Conservation (phyloP, 2,888 invertebrate species). For the Prosopocoilus inquinatus region DNA sequence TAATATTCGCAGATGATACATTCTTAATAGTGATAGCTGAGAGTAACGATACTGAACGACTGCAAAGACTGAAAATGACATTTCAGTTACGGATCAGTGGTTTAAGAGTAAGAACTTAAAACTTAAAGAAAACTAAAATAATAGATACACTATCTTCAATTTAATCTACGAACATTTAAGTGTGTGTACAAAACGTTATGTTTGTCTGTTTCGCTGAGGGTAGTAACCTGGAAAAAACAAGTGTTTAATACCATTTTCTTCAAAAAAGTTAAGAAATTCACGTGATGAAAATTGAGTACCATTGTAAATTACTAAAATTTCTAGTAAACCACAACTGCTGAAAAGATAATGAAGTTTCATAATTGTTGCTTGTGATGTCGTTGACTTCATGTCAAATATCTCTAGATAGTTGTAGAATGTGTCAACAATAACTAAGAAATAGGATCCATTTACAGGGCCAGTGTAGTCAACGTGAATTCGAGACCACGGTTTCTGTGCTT, state of each 20-base stretch:
- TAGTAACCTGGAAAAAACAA: constrained; percentile 22
- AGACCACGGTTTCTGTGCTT: constrained; percentile 35
- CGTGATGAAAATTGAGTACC: constrained; percentile 25
- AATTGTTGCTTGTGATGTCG: constrained; percentile 4
- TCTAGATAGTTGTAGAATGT: constrained; percentile 38
- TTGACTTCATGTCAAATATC: not conserved
- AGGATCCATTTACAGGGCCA: constrained; percentile 37
- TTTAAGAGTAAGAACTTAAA: too few species aligned
- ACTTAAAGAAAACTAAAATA: too few species aligned
- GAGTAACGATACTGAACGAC: too few species aligned
- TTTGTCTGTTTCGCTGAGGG: constrained; percentile 28
- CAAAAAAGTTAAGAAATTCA: constrained; percentile 25
- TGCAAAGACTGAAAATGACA: too few species aligned
- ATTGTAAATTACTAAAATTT: constrained; percentile 27
- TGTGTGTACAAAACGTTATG: constrained; percentile 22
- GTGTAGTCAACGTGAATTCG: constrained; percentile 47
- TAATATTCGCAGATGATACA: too few species aligned
- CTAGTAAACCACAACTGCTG: constrained; percentile 22
- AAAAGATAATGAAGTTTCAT: constrained; percentile 26
- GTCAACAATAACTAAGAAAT: constrained; percentile 42
- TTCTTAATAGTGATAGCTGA: too few species aligned
- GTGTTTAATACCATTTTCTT: constrained; percentile 14
- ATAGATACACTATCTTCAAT: not conserved
- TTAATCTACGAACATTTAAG: constrained; percentile 5
- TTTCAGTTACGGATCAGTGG: too few species aligned